phyloP scores from a whole-genome alignment of 2,113 vertebrate species.

The Percina caprodes region DNA sequence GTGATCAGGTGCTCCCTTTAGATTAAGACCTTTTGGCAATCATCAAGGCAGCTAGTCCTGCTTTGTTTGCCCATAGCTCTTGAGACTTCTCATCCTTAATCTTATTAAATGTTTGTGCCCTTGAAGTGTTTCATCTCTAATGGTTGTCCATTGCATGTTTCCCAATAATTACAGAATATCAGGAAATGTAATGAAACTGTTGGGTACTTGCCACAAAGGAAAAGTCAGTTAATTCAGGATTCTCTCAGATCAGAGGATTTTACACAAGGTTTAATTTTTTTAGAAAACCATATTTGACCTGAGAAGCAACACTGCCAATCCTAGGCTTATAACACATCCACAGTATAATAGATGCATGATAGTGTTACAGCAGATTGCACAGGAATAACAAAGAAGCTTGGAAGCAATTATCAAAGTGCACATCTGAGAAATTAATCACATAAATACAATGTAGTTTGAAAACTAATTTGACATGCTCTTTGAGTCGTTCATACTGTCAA shows the following conservation, averaged over 20 bases:
- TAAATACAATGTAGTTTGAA: not conserved
- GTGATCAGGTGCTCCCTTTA: conserved; percentile 56
- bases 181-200: not conserved
- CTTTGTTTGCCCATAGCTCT: conserved; percentile 61
- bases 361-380: not conserved
- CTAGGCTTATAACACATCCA: not conserved
- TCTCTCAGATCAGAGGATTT: not conserved
- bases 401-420: not conserved
- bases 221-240: not conserved
- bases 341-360: not conserved
- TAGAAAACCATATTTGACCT: not conserved
- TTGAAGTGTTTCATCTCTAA: conserved; percentile 21
- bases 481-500: not conserved
- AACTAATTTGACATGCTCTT: not conserved
- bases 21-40: conserved; percentile 57
- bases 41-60: conserved; percentile 62
- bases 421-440: not conserved
- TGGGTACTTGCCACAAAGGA: not conserved
- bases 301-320: not conserved
- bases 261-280: not conserved
- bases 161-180: not conserved
- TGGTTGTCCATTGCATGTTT: not conserved
- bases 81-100: conserved; percentile 71
- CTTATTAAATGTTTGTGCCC: conserved; percentile 76
- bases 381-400: not conserved